Evolutionary conservation across 2,888 invertebrate genomes (phyloP).

Genomic region (Tenthredo distinguenda): DNA sequence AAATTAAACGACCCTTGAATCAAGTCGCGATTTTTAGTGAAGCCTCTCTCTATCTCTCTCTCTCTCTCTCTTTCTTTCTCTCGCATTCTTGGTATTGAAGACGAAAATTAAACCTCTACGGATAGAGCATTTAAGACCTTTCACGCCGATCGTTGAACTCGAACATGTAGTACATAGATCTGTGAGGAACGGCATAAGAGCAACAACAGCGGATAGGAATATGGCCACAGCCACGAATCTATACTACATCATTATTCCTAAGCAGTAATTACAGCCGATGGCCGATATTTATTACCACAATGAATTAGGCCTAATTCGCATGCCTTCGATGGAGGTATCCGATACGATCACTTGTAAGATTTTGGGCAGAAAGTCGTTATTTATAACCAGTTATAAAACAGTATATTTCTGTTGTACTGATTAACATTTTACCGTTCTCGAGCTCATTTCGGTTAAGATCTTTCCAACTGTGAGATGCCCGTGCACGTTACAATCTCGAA

Average conservation of each 20-base stretch:
- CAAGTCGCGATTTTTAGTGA: neutral
- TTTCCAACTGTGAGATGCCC: constrained; percentile 54
- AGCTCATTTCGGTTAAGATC: constrained; percentile 61
- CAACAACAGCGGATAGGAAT: neutral
- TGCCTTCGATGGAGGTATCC: constrained; percentile 25
- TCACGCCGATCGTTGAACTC: constrained; percentile 39
- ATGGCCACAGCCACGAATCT: neutral
- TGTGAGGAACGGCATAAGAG: neutral
- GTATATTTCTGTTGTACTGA: constrained; percentile 61
- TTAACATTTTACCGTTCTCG: constrained; percentile 65
- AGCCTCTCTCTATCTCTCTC: neutral
- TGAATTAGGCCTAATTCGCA: constrained; percentile 48
- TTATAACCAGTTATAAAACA: constrained; percentile 67
- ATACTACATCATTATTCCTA: neutral
- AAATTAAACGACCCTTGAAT: constrained; percentile 24
- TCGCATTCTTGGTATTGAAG: neutral
- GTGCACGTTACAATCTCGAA: constrained; percentile 67
- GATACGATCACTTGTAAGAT: constrained; percentile 4
- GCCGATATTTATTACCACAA: constrained; percentile 43
- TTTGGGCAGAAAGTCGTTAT: constrained; percentile 62
- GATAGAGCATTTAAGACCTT: constrained; percentile 14
- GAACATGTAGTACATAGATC: neutral
- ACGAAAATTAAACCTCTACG: neutral
- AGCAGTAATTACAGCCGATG: constrained; percentile 37
- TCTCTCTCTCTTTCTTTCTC: neutral